Conservation (phyloP, 2,113 vertebrate species). For the Gobio gobio region DNA sequence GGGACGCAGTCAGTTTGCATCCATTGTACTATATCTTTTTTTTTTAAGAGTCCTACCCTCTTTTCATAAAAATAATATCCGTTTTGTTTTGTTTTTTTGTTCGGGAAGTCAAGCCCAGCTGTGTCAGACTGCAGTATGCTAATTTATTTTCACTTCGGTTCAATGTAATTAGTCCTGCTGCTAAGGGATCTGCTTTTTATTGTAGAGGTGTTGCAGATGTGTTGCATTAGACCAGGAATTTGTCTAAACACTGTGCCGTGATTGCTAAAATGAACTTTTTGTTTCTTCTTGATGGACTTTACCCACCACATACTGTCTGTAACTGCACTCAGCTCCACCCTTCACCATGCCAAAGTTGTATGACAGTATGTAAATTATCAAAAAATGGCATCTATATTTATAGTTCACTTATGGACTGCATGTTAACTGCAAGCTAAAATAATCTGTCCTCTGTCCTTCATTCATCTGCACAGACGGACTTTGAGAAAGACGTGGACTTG, state of each 20-base stretch:
- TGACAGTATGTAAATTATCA: neutral
- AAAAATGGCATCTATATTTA: neutral
- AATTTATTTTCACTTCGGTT: conserved; percentile 31
- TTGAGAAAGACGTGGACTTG: conserved; percentile 99
- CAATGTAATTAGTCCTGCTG: conserved; percentile 28
- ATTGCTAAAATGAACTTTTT: conserved; percentile 24
- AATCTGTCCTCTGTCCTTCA: conserved; percentile 51
- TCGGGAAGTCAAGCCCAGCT: conserved; percentile 26
- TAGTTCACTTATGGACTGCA: neutral
- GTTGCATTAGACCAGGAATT: conserved; percentile 38
- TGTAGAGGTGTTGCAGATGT: conserved; percentile 41
- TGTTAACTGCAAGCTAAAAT: neutral
- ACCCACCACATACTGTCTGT: neutral
- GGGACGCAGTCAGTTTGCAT: conserved; percentile 17
- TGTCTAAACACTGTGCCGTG: neutral
- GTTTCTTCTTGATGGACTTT: conserved; percentile 2
- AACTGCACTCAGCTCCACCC: conserved; percentile 28
- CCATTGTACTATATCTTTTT: neutral
- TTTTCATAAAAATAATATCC: neutral
- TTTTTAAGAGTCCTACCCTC: neutral
- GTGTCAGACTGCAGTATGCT: conserved; percentile 22
- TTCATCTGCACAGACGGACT: conserved; percentile 89
- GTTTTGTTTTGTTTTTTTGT: neutral
- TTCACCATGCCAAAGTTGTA: conserved; percentile 18
- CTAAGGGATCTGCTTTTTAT: conserved; percentile 9